phyloP scores from a whole-genome alignment of 2,888 invertebrate species.

The Meandrusa payeni region DNA sequence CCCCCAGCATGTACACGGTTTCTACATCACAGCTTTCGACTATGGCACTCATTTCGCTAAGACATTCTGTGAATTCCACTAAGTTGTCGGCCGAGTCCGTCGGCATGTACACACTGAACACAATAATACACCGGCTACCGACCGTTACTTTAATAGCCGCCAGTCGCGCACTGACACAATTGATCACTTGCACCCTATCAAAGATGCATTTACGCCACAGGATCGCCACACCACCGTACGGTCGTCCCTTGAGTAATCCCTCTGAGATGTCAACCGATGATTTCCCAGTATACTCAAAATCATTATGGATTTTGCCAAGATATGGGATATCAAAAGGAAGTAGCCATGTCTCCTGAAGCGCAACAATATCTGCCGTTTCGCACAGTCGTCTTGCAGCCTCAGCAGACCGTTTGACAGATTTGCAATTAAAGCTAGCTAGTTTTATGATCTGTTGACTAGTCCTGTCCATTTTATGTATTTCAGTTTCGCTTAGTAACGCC shows the following conservation, averaged over 20 bases:
- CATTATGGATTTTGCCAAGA: constrained; percentile 25
- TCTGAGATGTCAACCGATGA: too few species aligned
- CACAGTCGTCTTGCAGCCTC: constrained; percentile 27
- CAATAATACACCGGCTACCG: not conserved
- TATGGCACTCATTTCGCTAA: constrained; percentile 28
- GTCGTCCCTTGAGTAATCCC: constrained; percentile 30
- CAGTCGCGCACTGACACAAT: not conserved
- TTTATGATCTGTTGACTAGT: not conserved
- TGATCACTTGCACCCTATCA: not conserved
- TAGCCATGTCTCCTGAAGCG: constrained; percentile 33
- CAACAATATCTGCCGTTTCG: constrained; percentile 25
- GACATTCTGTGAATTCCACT: constrained; percentile 28
- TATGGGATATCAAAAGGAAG: constrained; percentile 28
- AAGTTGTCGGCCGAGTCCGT: constrained; percentile 26
- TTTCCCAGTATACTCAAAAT: too few species aligned
- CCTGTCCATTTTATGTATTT: not conserved
- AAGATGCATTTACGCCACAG: constrained; percentile 32
- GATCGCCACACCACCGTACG: constrained; percentile 32
- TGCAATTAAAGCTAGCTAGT: constrained; percentile 31
- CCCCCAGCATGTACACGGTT: constrained; percentile 28
- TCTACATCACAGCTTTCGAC: constrained; percentile 25
- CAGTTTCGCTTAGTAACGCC: too few species aligned
- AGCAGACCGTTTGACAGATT: constrained; percentile 26
- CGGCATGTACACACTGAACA: not conserved
- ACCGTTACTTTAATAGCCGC: not conserved